Evolutionary conservation across 1,140 invertebrate genomes (phyloP), one percentile per base, ranked within the genome.

Genomic region (Drosophila sulfurigaster): DNA sequence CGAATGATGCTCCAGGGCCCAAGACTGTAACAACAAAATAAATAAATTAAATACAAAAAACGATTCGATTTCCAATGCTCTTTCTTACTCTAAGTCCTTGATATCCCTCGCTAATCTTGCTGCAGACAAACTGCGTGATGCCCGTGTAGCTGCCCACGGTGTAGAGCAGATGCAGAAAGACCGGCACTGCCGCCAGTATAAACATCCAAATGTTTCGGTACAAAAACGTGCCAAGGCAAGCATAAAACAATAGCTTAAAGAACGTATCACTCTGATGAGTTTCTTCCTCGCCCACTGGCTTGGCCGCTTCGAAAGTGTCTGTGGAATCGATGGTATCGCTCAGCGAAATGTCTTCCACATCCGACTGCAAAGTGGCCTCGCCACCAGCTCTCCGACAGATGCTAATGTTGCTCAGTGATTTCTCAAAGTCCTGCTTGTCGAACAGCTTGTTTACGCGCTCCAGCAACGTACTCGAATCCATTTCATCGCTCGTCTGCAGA

Each of bases 1-100:
- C 43, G 93, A 91, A 48, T 94, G 93, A 76, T 94, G 93, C 35
- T 93, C 91, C 4, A 89, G 62, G 15, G 93, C 93, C 94, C 94
- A 94, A 1, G 57, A 46, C 70, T 87, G 54, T 0, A 65, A 48
- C 0, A 6, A 13, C 28, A 25, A 5, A 30, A 11, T 10, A 15
- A 28, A 20, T 8, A 60, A 7, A 28, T 43, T 32, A 30, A 20
- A 52, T 15, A n/a, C 4, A 6, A 5, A 2, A 32, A 32, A 32
- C 30, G 0, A 20, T 20, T 20, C 20, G 20, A 20, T 20, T 20
- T 3, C 1, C 0, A 20, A 2, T 20, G n/a, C 1, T 13, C 1
- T 16, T 48, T 43, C 11, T 13, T 11, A 91, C 90, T 49, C 82
- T 66, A 3, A 92, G 1, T 0, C 51, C 65, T 11, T 57, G 32